These are phyloP conservation scores for Coenonympha arcania DNA, from an alignment of 2,888 invertebrate species.

Conservation along the genomic window DNA sequence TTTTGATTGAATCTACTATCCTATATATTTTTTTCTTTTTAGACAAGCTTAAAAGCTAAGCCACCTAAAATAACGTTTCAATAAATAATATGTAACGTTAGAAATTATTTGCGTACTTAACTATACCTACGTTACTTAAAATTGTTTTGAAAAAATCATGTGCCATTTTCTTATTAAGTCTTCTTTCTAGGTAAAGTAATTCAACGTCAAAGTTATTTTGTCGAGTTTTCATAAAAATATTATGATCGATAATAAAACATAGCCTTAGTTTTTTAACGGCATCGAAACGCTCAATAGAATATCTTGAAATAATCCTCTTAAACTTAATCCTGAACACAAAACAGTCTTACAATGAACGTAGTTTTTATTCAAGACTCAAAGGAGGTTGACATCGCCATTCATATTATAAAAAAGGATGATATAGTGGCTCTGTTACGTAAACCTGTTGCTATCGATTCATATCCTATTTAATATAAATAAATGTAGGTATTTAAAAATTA, in stretches of 20 bases:
- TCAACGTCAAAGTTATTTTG: background rate
- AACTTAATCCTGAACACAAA: slow-evolving; percentile 41
- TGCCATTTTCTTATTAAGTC: background rate
- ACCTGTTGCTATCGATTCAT: slow-evolving; percentile 4
- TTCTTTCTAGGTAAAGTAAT: background rate
- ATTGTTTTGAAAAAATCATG: too few relatives aligned
- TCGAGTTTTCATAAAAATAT: background rate
- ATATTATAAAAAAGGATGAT: slow-evolving; percentile 24
- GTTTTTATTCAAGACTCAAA: slow-evolving; percentile 28
- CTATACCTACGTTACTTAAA: too few relatives aligned
- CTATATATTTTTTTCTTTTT: too few relatives aligned
- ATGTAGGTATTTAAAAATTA: too few relatives aligned
- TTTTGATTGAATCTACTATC: too few relatives aligned
- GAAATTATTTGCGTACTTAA: too few relatives aligned
- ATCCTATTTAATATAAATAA: too few relatives aligned
- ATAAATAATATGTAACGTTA: too few relatives aligned
- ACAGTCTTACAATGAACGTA: slow-evolving; percentile 27
- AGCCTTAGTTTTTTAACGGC: slow-evolving; percentile 11
- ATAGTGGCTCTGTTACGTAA: slow-evolving; percentile 1
- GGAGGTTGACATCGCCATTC: slow-evolving; percentile 31
- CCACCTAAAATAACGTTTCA: too few relatives aligned
- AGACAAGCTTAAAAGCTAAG: too few relatives aligned
- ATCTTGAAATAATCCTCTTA: slow-evolving; percentile 54
- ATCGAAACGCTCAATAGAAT: slow-evolving; percentile 40
- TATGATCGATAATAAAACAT: slow-evolving; percentile 1